Evolutionary conservation across 2,797 vertebrate species (phyloP).

Genomic region (Coranthus polyacanthus): DNA sequence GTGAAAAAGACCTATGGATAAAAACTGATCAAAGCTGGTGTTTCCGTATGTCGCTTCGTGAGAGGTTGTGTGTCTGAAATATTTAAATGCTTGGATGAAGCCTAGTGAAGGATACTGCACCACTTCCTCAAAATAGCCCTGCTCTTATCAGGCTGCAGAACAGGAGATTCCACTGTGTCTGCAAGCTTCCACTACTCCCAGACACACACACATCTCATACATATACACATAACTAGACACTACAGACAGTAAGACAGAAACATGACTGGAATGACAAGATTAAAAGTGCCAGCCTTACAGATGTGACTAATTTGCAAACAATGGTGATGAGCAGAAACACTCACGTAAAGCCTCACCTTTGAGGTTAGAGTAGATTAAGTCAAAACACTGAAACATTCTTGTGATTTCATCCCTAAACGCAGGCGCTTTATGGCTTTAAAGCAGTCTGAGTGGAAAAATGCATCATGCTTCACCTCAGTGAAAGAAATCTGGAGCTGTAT

Average conservation of each 20-base stretch:
- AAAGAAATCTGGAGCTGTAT: not conserved
- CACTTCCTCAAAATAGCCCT: slow-evolving; percentile 60
- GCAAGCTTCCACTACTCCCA: slow-evolving; percentile 23
- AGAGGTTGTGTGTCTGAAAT: slow-evolving; percentile 50
- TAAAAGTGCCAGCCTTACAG: not conserved
- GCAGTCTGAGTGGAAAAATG: slow-evolving; percentile 3
- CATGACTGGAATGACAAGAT: slow-evolving; percentile 3
- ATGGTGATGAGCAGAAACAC: not conserved
- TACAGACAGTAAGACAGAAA: not conserved
- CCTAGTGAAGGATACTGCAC: slow-evolving; percentile 38
- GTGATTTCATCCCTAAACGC: not conserved
- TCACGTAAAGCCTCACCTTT: not conserved
- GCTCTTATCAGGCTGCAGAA: slow-evolving; percentile 55
- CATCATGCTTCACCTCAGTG: not conserved
- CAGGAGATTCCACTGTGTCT: slow-evolving; percentile 40
- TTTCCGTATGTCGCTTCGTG: not conserved
- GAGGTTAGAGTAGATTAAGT: slow-evolving; percentile 10
- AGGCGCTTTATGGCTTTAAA: slow-evolving; percentile 16
- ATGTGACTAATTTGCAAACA: not conserved
- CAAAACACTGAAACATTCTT: not conserved
- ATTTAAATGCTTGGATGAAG: slow-evolving; percentile 47
- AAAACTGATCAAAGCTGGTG: not conserved
- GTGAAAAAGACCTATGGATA: no score
- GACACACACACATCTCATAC: slow-evolving; percentile 1
- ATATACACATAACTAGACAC: not conserved